These are phyloP conservation scores for Pogonus chalceus DNA, from an alignment of 1,140 invertebrate genomes.

Conservation along the genomic window DNA sequence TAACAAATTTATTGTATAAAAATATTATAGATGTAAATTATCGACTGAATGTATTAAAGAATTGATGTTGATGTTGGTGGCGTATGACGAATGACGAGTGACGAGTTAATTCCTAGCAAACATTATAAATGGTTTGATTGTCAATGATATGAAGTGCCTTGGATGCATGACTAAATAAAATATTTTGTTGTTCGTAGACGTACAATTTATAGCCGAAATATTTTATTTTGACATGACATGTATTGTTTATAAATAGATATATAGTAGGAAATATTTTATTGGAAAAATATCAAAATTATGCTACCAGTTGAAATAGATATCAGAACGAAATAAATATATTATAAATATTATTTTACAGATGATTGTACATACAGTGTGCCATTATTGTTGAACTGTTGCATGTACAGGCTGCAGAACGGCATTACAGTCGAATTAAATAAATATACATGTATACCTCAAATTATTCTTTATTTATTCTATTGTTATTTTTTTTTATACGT, in stretches of 20 bases:
- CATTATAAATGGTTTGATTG: neutral
- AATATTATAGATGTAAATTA: too few species aligned
- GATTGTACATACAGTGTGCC: constrained; percentile 35
- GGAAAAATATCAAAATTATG: neutral
- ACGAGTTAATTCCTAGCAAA: neutral
- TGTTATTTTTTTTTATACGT: too few species aligned
- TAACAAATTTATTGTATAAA: too few species aligned
- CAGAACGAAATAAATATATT: constrained; percentile 20
- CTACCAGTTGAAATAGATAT: constrained; percentile 22
- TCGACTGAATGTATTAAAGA: too few species aligned
- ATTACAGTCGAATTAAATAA: neutral
- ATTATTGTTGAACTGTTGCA: constrained; percentile 23
- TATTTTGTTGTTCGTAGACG: constrained; percentile 11
- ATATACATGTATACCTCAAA: constrained; percentile 3
- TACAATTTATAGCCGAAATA: constrained; percentile 7
- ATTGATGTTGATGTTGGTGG: too few species aligned
- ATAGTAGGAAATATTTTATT: constrained; percentile 2
- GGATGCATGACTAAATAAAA: constrained; percentile 5
- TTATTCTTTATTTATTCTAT: neutral
- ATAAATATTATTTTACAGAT: constrained; percentile 32
- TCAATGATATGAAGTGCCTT: neutral
- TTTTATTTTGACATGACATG: constrained; percentile 1
- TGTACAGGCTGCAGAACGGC: constrained; percentile 2
- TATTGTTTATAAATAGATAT: neutral
- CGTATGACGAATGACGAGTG: neutral